These are phyloP conservation scores for Pyrrhia umbra DNA, from an alignment of 2,888 invertebrate genomes.

Conservation along the genomic window DNA sequence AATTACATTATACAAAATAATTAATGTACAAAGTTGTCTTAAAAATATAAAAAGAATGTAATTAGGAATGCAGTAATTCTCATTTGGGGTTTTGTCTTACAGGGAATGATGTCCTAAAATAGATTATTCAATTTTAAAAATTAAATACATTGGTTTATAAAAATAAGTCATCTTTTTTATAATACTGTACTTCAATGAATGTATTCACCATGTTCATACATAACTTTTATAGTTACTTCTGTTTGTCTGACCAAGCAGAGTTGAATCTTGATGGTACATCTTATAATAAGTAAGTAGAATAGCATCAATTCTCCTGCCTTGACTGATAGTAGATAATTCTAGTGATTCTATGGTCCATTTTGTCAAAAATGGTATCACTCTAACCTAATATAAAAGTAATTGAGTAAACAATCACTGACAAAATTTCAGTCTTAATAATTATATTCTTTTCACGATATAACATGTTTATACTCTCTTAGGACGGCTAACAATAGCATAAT, in stretches of 20 bases:
- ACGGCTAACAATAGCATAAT: conserved; percentile 96
- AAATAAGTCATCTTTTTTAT: conserved; percentile 12
- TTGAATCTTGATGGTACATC: neutral
- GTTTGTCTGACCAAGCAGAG: neutral
- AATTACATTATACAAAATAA: conserved; percentile 54
- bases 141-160: neutral
- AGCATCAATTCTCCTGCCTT: conserved; percentile 2
- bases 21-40: conserved; percentile 59
- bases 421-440: conserved; percentile 78
- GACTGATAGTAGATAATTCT: conserved; percentile 11
- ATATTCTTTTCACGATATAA: conserved; percentile 53
- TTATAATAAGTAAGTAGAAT: conserved; percentile 1
- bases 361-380: conserved; percentile 36
- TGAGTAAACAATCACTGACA: conserved; percentile 72
- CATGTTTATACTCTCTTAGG: conserved; percentile 94
- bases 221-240: neutral
- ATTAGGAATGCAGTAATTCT: conserved; percentile 78
- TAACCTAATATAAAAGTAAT: conserved; percentile 63
- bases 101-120: conserved; percentile 15
- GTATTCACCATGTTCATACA: neutral
- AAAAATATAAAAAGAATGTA: conserved; percentile 60
- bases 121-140: neutral
- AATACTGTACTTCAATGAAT: neutral
- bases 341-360: conserved; percentile 12
- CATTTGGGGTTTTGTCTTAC: conserved; percentile 53